phyloP scores from a whole-genome alignment of 2,797 vertebrate genomes.

The Sebastes taczanowskii region DNA sequence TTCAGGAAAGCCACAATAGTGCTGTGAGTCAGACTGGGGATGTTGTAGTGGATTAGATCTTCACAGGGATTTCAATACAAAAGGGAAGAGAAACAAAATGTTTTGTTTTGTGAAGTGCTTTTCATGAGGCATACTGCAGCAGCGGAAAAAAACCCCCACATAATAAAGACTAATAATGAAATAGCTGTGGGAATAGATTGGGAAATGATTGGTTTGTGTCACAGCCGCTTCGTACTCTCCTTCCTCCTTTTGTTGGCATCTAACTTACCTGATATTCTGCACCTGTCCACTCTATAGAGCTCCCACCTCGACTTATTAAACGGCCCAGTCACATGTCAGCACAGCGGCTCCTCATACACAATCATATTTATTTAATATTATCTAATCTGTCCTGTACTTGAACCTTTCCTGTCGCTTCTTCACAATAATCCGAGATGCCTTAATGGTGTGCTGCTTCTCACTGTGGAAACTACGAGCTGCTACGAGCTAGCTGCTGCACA shows the following conservation, averaged over 20 bases:
- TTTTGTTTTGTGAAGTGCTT: conserved; percentile 1
- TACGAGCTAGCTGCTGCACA: too few relatives aligned
- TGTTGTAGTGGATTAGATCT: conserved; percentile 12
- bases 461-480: too few relatives aligned
- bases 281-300: not conserved
- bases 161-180: not conserved
- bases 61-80: conserved; percentile 14
- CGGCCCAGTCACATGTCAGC: not conserved
- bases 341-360: not conserved
- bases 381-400: not conserved
- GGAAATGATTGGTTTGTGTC: not conserved
- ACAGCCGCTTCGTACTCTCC: not conserved
- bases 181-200: not conserved
- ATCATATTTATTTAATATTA: too few relatives aligned
- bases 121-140: not conserved
- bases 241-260: not conserved
- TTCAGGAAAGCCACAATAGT: not conserved
- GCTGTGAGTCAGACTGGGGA: not conserved
- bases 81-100: not conserved
- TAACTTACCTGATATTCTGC: too few relatives aligned
- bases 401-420: not conserved
- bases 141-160: not conserved
- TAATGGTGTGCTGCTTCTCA: too few relatives aligned
- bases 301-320: not conserved
- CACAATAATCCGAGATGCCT: not conserved